Percentiles rank a stretch among this genome's conserved stretches.
phyloP scores from a whole-genome alignment of 1,140 invertebrate species.

The Musca domestica region DNA sequence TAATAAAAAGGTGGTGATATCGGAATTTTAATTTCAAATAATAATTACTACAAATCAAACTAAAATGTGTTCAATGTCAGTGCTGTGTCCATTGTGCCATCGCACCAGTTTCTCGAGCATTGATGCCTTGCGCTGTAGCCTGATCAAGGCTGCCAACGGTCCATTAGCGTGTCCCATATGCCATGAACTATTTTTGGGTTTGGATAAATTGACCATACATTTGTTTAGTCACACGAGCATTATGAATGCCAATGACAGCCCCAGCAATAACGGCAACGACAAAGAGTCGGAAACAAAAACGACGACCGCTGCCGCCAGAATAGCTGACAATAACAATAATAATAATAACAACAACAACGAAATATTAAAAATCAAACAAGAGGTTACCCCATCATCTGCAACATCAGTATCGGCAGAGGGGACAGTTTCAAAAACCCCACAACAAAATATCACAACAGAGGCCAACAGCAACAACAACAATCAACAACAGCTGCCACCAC shows the following conservation, averaged over 20 bases:
- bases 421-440: neutral
- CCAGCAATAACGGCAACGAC: slow-evolving; percentile 2
- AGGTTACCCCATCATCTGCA: neutral
- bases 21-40: neutral
- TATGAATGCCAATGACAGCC: slow-evolving; percentile 27
- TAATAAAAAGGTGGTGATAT: too few relatives aligned
- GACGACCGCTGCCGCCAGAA: neutral
- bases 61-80: slow-evolving; percentile 62
- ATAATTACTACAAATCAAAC: too few relatives aligned
- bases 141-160: slow-evolving; percentile 72
- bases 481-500: neutral
- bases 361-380: slow-evolving; percentile 3
- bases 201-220: slow-evolving; percentile 84
- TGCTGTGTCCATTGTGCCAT: slow-evolving; percentile 73
- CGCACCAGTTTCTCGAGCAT: slow-evolving; percentile 69
- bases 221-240: slow-evolving; percentile 67
- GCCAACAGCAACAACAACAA: too few relatives aligned
- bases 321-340: too few relatives aligned
- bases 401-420: neutral
- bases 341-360: neutral
- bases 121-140: slow-evolving; percentile 66
- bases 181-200: slow-evolving; percentile 68
- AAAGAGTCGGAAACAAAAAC: neutral
- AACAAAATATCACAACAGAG: neutral
- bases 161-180: slow-evolving; percentile 74